Percentiles rank a stretch among this genome's conserved stretches.
These are phyloP conservation scores for Pangasius krempfi DNA, from an alignment of 2,797 vertebrate species.

Conservation along the genomic window DNA sequence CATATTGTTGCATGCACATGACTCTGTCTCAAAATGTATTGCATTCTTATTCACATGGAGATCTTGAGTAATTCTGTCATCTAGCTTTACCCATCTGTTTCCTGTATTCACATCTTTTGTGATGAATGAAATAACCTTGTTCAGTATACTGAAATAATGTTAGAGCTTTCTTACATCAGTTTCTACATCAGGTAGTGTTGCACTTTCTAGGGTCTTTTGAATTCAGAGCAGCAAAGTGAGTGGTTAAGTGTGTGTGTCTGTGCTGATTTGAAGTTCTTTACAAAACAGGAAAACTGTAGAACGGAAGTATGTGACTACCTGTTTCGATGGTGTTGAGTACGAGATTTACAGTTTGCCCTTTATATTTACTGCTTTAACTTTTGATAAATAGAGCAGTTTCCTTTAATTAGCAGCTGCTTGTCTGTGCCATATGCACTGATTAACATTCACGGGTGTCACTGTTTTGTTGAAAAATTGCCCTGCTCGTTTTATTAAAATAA, in stretches of 20 bases:
- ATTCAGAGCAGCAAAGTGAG: not conserved
- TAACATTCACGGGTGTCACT: slow-evolving; percentile 9
- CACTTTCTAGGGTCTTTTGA: not conserved
- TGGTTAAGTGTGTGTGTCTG: not conserved
- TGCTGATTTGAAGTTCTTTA: not conserved
- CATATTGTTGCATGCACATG: not conserved
- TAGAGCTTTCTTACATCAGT: not conserved
- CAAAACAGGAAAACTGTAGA: not conserved
- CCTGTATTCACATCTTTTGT: not conserved
- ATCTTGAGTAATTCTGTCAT: not conserved
- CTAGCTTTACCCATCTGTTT: not conserved
- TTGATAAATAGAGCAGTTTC: not conserved
- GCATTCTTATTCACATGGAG: not conserved
- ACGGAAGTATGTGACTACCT: not conserved
- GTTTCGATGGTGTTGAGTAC: not conserved
- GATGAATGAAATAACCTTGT: not conserved
- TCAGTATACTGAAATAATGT: not conserved
- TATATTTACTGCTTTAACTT: not conserved
- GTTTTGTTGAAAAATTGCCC: slow-evolving; percentile 12
- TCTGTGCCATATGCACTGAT: slow-evolving; percentile 18
- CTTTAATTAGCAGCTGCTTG: slow-evolving; percentile 7
- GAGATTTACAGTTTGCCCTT: not conserved
- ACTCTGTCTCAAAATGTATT: not conserved
- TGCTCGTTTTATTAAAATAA: slow-evolving; percentile 1
- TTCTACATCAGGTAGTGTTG: not conserved